phyloP scores from a whole-genome alignment of 2,113 vertebrate genomes.

The Panthera uncia region DNA sequence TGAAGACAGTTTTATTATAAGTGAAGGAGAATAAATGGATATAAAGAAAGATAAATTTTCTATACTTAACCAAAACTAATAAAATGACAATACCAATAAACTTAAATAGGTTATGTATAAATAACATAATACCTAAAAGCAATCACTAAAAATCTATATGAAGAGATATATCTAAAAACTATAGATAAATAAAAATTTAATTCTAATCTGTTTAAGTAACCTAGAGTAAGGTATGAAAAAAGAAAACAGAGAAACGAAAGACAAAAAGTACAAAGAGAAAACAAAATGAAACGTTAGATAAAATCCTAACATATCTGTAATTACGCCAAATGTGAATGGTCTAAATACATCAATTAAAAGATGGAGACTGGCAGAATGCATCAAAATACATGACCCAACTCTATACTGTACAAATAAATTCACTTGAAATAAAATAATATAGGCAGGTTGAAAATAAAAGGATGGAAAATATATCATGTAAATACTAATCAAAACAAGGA shows the following conservation, averaged over 20 bases:
- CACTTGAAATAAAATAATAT: slow-evolving; percentile 21
- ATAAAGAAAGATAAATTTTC: neutral
- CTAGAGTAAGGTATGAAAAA: neutral
- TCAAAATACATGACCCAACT: neutral
- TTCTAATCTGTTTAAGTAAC: slow-evolving; percentile 3
- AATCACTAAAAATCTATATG: neutral
- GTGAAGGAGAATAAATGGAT: neutral
- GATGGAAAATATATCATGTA: neutral
- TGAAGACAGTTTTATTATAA: neutral
- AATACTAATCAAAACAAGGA: slow-evolving; percentile 37
- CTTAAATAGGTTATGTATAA: neutral
- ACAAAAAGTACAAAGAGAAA: neutral
- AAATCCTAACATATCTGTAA: neutral
- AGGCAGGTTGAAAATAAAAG: neutral
- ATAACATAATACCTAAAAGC: neutral
- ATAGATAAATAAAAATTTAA: slow-evolving; percentile 35
- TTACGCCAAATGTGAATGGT: neutral
- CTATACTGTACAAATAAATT: neutral
- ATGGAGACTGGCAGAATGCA: neutral
- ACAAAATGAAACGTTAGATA: slow-evolving; percentile 27
- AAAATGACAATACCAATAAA: slow-evolving; percentile 23
- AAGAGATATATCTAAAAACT: slow-evolving; percentile 15
- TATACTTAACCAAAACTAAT: neutral
- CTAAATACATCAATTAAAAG: neutral
- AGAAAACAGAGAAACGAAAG: neutral